A percentile compares a stretch with the other conserved stretches of the same genome.
These are phyloP conservation scores for Trachelus iudaicus DNA, from an alignment of 2,888 invertebrate genomes.

Conservation along the genomic window DNA sequence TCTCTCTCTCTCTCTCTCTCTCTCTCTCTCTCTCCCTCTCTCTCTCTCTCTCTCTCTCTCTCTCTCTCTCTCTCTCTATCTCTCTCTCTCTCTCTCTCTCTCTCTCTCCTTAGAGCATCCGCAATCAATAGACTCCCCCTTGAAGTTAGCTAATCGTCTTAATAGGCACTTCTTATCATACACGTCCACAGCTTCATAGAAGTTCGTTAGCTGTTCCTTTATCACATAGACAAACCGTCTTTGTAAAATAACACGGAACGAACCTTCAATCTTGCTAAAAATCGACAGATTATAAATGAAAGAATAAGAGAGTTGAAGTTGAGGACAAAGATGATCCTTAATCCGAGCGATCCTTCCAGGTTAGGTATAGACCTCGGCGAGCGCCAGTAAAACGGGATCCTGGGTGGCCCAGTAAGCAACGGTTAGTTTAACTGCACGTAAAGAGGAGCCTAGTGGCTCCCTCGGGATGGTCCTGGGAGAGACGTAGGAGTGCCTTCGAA, in stretches of 20 bases:
- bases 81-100: too few relatives aligned
- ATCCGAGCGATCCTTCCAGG: neutral
- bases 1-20: too few relatives aligned
- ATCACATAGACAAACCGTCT: neutral
- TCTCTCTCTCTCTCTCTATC: too few relatives aligned
- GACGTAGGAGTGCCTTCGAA: constrained; percentile 52
- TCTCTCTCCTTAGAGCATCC: neutral
- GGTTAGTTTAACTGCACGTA: constrained; percentile 14
- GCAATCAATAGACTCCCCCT: neutral
- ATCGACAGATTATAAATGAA: neutral
- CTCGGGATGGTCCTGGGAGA: constrained; percentile 29
- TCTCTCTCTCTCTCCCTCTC: too few relatives aligned
- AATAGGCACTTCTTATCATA: neutral
- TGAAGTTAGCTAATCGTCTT: neutral
- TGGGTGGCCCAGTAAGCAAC: constrained; percentile 7
- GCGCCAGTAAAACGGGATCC: neutral
- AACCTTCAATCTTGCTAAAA: neutral
- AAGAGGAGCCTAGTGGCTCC: constrained; percentile 23
- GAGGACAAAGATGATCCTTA: neutral
- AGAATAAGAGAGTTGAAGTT: neutral
- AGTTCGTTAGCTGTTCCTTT: neutral
- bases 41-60: too few relatives aligned
- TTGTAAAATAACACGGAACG: neutral
- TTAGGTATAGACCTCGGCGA: neutral
- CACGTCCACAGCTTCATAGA: neutral